These are phyloP conservation scores for Nomada flava DNA, from an alignment of 2,888 invertebrate genomes.

Conservation along the genomic window DNA sequence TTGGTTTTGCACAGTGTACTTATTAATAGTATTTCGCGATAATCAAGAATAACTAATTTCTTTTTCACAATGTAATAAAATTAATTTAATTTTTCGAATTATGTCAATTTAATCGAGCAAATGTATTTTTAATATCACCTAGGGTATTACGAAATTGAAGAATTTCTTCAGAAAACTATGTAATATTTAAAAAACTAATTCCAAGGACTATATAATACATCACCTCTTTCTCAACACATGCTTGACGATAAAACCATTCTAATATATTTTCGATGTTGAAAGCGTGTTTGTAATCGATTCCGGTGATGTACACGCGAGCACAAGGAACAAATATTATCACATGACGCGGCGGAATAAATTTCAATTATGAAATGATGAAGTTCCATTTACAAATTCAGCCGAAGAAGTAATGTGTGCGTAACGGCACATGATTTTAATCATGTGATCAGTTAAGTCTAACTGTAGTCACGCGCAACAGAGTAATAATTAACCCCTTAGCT, in stretches of 20 bases:
- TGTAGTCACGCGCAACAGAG: slow-evolving; percentile 55
- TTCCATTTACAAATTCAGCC: slow-evolving; percentile 54
- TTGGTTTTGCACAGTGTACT: too few species aligned
- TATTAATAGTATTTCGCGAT: too few species aligned
- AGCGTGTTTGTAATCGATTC: slow-evolving; percentile 9
- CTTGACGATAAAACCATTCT: background rate
- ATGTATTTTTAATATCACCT: too few species aligned
- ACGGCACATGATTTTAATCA: slow-evolving; percentile 58
- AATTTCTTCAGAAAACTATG: too few species aligned
- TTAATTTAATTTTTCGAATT: too few species aligned
- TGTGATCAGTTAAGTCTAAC: slow-evolving; percentile 56
- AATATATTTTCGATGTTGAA: background rate
- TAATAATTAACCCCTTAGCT: slow-evolving; percentile 57
- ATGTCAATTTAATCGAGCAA: too few species aligned
- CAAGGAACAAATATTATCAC: slow-evolving; percentile 22
- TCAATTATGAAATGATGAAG: slow-evolving; percentile 57
- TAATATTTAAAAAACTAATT: background rate
- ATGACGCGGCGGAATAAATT: slow-evolving; percentile 49
- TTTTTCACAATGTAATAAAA: too few species aligned
- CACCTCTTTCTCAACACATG: background rate
- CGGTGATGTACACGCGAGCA: slow-evolving; percentile 11
- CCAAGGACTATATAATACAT: background rate
- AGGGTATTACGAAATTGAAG: too few species aligned
- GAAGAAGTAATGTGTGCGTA: slow-evolving; percentile 52
- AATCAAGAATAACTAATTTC: too few species aligned